phyloP scores from a whole-genome alignment of 2,888 invertebrate genomes.

The Seladonia tumulorum region DNA sequence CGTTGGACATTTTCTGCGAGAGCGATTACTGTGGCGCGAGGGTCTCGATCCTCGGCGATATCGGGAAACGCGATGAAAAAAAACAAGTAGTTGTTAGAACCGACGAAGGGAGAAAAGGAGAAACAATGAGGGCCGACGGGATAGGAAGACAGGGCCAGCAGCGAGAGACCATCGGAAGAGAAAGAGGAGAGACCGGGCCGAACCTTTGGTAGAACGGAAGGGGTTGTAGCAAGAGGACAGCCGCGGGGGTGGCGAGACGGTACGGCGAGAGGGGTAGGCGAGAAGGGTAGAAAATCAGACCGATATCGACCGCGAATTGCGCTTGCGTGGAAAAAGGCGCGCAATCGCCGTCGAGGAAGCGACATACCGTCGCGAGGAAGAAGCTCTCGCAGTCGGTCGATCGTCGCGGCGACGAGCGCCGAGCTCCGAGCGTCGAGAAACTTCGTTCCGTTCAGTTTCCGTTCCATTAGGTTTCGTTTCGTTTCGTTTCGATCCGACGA shows the following conservation, averaged over 20 bases:
- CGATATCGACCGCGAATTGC: slow-evolving; percentile 81
- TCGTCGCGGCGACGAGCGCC: slow-evolving; percentile 61
- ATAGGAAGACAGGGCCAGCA: too few species aligned
- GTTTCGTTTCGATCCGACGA: neutral
- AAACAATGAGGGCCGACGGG: neutral
- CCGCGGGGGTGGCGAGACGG: slow-evolving; percentile 48
- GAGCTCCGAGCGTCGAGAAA: slow-evolving; percentile 14
- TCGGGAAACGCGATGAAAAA: neutral
- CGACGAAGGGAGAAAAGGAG: neutral
- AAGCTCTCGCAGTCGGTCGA: slow-evolving; percentile 67
- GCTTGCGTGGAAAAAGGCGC: slow-evolving; percentile 81
- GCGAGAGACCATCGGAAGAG: slow-evolving; percentile 6
- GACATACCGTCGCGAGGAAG: slow-evolving; percentile 59
- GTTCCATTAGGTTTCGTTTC: slow-evolving; percentile 1
- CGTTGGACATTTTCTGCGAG: neutral
- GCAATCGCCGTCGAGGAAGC: slow-evolving; percentile 74
- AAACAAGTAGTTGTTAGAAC: neutral
- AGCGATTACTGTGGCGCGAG: neutral
- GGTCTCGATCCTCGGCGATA: neutral
- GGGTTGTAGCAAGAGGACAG: slow-evolving; percentile 42
- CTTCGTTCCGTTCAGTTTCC: slow-evolving; percentile 21
- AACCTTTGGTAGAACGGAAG: slow-evolving; percentile 41
- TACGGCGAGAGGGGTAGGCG: slow-evolving; percentile 56
- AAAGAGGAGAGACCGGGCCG: slow-evolving; percentile 44
- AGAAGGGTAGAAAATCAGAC: slow-evolving; percentile 47